Evolutionary conservation across 30 jellyfish, hydroid and myxozoan species (phyloP), one percentile per base, ranked within the genome.

Genomic region (Clytia hemisphaerica): DNA sequence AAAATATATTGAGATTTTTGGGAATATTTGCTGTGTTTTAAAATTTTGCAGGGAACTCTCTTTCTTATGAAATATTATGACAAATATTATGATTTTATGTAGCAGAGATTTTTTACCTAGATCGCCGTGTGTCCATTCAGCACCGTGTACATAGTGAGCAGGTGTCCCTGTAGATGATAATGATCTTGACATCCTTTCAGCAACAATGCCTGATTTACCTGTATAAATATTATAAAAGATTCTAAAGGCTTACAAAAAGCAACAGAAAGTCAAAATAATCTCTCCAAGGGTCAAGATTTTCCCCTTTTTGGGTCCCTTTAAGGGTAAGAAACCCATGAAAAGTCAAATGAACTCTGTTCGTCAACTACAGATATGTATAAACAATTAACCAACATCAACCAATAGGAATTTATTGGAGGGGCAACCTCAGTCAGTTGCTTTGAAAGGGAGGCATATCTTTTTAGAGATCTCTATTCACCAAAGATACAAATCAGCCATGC

Each of bases 111-210:
- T 35, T 16, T 59, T 54, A 84, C 95, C 95, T 24, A 84, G 77
- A 35, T 84, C 95, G 49, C 95, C 95, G 77, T 84, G 95, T 3
- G 93, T 77, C 95, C 95, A 84, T 51, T 84, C 95, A 67, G 95
- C 95, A 45, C 95, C 95, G 71, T 84, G 95, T 10, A 84, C 95
- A 70, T 76, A 84, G 50, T 84, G 95, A 15, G 95, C 92, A 2
- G 95, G 95, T 19, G 95, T 77, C 2, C 95, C 95, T 14, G 93
- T 77, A 18, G 95, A 84, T 18, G 95, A 84, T 26, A 84, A 73
- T 25, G 95, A 84, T 2, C 93, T 83, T 40, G 95, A 85, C 95
- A 84, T 84, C 18, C 95, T 64, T 73, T 84, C 95, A 9, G 95
- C 95, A 16, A 84, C 93, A 46, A 84, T 84, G 7, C 95, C 95